Conservation (phyloP, 2,113 vertebrate genomes). For the Thunnus maccoyii region DNA sequence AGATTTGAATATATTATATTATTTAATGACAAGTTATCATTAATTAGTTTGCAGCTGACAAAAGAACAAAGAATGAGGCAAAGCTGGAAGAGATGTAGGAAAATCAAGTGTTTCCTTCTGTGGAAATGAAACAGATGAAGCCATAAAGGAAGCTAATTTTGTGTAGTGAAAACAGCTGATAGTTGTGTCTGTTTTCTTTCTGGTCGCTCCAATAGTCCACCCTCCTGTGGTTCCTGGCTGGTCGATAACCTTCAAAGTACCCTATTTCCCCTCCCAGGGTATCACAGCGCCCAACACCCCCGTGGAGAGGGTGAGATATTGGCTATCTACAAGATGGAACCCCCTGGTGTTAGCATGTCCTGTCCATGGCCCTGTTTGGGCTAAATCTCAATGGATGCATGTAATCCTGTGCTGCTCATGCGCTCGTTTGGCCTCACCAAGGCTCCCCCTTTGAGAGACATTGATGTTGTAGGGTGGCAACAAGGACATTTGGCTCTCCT, state of each 20-base stretch:
- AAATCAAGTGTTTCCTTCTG: background rate
- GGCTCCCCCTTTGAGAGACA: constrained; percentile 27
- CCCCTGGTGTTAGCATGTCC: constrained; percentile 50
- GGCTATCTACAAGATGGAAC: constrained; percentile 44
- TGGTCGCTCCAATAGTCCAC: constrained; percentile 17
- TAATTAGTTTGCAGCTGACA: constrained; percentile 14
- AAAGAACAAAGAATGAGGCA: constrained; percentile 11
- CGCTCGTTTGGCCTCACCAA: constrained; percentile 39
- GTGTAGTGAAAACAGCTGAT: constrained; percentile 31
- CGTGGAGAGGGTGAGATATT: constrained; percentile 32
- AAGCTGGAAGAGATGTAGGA: constrained; percentile 1
- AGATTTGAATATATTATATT: too few species aligned
- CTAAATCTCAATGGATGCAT: constrained; percentile 54
- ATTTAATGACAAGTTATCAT: background rate
- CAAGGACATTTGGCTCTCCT: constrained; percentile 47
- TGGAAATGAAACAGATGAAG: constrained; percentile 14
- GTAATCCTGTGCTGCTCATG: constrained; percentile 52
- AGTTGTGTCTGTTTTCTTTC: constrained; percentile 16
- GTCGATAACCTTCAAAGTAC: constrained; percentile 60
- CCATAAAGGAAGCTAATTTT: constrained; percentile 1
- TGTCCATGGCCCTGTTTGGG: constrained; percentile 37
- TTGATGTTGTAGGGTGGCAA: constrained; percentile 26
- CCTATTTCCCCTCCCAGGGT: constrained; percentile 27
- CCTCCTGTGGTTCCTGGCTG: constrained; percentile 27
- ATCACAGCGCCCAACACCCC: constrained; percentile 22